Base-by-base conservation (phyloP, 2,888 invertebrate species). In the Ypsolopha sequella region DNA sequence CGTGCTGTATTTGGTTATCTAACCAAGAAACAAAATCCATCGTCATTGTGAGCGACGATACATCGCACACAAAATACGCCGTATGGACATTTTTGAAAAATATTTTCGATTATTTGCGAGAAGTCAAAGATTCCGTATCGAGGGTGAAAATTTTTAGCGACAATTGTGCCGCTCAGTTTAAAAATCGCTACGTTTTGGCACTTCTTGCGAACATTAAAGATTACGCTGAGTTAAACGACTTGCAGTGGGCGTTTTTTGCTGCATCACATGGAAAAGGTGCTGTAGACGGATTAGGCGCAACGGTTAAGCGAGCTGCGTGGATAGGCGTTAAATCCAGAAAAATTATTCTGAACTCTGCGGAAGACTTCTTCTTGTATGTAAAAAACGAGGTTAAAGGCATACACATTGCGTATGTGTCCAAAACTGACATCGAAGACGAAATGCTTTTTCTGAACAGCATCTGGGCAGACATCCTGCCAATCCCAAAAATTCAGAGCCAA, bases 51-150 rank as follows among this genome's bases (percentile, higher is more conserved):
- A 47, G 39, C 24, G n/a, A 52, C n/a, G 34, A 41, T 14, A 51
- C 47, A 8, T 49, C 52, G 7, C 54, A 54, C 34, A 52, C 45
- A 14, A 52, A 54, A 52, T 11, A 54, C 7, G 46, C 54, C 9
- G 53, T 53, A 11, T 53, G 53, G 53, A 48, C 48, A 36, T 51
- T 53, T 35, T 24, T 53, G 41, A 48, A 53, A 36, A 51, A 39
- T 45, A 53, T 49, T 35, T 50, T 52, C 36, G 41, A 50, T 41
- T 52, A 52, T 36, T 34, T 52, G 24, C 48, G 49, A 36, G 36
- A 52, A 11, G 38, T 50, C 13, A 52, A 49, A 1, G 46, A 45
- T 33, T 9, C 41, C 6, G 43, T 52, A 13, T 35, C 34, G 46
- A 46, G 45, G 14, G 38, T 53, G 2, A 51, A 44, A 41, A 51